Conservation (phyloP, 1,140 invertebrate species). For the Drosophila kanapiae region DNA sequence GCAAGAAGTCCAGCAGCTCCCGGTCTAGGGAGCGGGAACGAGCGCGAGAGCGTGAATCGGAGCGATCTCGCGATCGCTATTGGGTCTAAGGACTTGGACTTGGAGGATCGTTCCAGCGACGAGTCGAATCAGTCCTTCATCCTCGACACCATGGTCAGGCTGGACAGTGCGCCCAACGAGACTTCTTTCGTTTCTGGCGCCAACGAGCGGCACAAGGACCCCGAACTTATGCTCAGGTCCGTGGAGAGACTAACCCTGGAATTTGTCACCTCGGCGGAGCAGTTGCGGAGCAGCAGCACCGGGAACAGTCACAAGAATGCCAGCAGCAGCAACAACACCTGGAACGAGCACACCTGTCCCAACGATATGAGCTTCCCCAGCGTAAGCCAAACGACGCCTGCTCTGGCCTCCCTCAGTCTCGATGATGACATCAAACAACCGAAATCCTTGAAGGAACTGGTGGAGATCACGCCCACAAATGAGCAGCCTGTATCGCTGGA, state of each 20-base stretch:
- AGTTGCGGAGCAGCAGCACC: constrained; percentile 78
- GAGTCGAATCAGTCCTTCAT: constrained; percentile 80
- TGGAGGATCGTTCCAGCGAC: constrained; percentile 72
- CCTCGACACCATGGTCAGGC: constrained; percentile 68
- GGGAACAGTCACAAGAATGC: constrained; percentile 71
- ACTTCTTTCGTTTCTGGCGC: constrained; percentile 6
- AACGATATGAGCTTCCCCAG: constrained; percentile 92
- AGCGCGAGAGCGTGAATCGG: constrained; percentile 18
- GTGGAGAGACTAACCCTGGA: constrained; percentile 88
- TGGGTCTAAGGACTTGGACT: constrained; percentile 72
- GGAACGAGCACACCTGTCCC: constrained; percentile 91
- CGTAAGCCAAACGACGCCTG: constrained; percentile 90
- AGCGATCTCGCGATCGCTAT: constrained; percentile 72
- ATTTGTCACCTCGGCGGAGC: constrained; percentile 87
- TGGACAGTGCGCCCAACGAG: constrained; percentile 33
- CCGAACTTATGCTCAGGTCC: constrained; percentile 89
- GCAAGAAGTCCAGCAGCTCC: constrained; percentile 72
- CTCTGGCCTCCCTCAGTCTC: constrained; percentile 89
- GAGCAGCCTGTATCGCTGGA: constrained; percentile 67
- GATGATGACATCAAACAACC: constrained; percentile 65
- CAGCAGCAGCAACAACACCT: constrained; percentile 87
- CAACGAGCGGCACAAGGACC: constrained; percentile 86
- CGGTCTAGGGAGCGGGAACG: constrained; percentile 65
- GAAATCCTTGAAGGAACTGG: constrained; percentile 51
- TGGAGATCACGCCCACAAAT: constrained; percentile 68